Conservation (phyloP, 2,888 invertebrate species). For the Acrocera orbiculus region DNA sequence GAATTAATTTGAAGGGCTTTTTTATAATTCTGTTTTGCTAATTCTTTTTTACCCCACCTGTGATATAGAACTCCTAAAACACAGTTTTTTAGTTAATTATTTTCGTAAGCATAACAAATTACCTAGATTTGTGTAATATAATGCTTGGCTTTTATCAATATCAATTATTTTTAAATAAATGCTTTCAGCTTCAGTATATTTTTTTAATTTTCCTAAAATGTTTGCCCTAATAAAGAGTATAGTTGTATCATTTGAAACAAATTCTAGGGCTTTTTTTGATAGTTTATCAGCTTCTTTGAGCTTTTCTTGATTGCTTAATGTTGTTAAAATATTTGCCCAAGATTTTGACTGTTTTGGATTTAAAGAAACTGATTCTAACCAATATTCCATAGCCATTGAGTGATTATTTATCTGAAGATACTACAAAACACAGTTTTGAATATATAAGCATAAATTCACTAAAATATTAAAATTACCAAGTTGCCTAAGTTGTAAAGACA, state of each 20-base stretch:
- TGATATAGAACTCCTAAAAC: slow-evolving; percentile 73
- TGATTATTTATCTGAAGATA: slow-evolving; percentile 61
- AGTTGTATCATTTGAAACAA: slow-evolving; percentile 55
- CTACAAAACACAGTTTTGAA: slow-evolving; percentile 31
- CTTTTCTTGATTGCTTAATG: slow-evolving; percentile 59
- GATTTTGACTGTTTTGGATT: slow-evolving; percentile 66
- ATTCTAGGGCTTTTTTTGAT: slow-evolving; percentile 49
- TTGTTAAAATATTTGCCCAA: slow-evolving; percentile 82
- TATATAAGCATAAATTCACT: not conserved
- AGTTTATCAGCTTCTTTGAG: slow-evolving; percentile 50
- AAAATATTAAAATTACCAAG: slow-evolving; percentile 44
- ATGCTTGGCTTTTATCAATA: slow-evolving; percentile 49
- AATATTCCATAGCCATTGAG: slow-evolving; percentile 57
- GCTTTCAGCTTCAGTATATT: slow-evolving; percentile 61
- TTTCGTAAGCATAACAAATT: slow-evolving; percentile 15
- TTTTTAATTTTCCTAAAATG: slow-evolving; percentile 64
- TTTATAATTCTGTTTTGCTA: slow-evolving; percentile 57
- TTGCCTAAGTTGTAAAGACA: slow-evolving; percentile 92
- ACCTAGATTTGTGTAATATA: slow-evolving; percentile 84
- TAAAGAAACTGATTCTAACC: slow-evolving; percentile 62
- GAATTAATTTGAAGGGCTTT: slow-evolving; percentile 59
- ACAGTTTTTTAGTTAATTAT: not conserved
- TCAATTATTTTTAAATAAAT: slow-evolving; percentile 62
- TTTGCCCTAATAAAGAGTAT: slow-evolving; percentile 79
- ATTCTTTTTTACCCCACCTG: slow-evolving; percentile 62